Evolutionary conservation across 2,797 vertebrate genomes (phyloP).

Genomic region (Sebastes hubbsi): DNA sequence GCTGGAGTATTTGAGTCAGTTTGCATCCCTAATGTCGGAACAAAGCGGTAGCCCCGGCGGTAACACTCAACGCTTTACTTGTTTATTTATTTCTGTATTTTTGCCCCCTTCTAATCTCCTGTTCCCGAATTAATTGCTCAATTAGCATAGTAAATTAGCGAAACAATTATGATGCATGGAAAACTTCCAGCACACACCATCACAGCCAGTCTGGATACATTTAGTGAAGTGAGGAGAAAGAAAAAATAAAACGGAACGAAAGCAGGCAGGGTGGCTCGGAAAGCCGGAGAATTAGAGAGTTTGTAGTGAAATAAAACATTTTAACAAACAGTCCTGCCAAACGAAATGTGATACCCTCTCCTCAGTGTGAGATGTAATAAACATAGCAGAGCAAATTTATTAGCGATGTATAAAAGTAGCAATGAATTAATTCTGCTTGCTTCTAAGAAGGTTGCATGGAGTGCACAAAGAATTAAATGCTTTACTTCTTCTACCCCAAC

Average conservation of each 20-base stretch:
- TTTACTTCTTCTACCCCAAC: conserved; percentile 8
- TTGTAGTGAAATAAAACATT: conserved; percentile 82
- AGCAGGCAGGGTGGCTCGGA: conserved; percentile 70
- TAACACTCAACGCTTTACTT: conserved; percentile 82
- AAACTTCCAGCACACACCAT: conserved; percentile 82
- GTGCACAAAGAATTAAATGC: conserved; percentile 62
- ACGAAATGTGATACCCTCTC: conserved; percentile 75
- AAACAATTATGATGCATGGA: conserved; percentile 90
- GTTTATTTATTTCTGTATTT: conserved; percentile 85
- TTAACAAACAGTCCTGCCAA: conserved; percentile 78
- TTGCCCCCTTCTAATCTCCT: conserved; percentile 84
- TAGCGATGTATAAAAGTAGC: conserved; percentile 78
- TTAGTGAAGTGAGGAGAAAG: conserved; percentile 56
- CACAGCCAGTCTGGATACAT: conserved; percentile 69
- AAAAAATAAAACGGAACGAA: conserved; percentile 16
- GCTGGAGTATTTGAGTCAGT: conserved; percentile 76
- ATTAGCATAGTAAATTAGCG: conserved; percentile 89
- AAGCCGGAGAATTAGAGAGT: conserved; percentile 73
- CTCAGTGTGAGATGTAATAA: conserved; percentile 81
- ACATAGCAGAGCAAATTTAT: conserved; percentile 79
- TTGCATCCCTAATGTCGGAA: conserved; percentile 85
- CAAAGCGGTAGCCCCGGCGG: conserved; percentile 81
- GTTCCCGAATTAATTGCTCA: conserved; percentile 88
- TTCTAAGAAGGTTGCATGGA: conserved; percentile 65
- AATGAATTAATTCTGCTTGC: conserved; percentile 77